Evolutionary conservation across 1,140 invertebrate species (phyloP).

Genomic region (Marisa cornuarietis): DNA sequence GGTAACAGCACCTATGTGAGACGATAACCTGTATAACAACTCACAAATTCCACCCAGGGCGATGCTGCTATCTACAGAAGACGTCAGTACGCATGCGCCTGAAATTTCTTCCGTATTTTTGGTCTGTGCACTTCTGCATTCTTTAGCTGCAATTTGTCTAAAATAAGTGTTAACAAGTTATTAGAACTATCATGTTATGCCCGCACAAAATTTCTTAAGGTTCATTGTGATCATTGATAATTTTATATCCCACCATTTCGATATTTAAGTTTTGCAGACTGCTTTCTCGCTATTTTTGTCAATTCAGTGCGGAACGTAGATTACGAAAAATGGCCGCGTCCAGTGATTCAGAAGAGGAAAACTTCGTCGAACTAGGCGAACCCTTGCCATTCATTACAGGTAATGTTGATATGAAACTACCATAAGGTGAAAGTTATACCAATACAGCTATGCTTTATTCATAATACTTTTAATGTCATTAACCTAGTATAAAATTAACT

Average conservation of each 20-base stretch:
- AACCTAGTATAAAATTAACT: too few species aligned
- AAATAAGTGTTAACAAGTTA: neutral
- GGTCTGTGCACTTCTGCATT: conserved; percentile 23
- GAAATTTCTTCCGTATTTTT: conserved; percentile 32
- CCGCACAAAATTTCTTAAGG: too few species aligned
- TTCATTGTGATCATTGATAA: too few species aligned
- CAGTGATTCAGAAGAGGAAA: conserved; percentile 70
- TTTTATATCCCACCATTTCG: too few species aligned
- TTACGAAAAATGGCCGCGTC: conserved; percentile 29
- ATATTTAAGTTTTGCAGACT: too few species aligned
- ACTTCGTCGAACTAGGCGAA: conserved; percentile 78
- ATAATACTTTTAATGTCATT: too few species aligned
- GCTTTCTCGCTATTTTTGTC: too few species aligned
- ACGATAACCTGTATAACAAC: conserved; percentile 18
- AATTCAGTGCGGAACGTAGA: too few species aligned
- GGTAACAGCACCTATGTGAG: conserved; percentile 2
- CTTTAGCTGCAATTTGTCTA: conserved; percentile 16
- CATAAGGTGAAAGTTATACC: too few species aligned
- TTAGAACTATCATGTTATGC: too few species aligned
- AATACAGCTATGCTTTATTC: too few species aligned
- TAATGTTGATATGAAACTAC: conserved; percentile 50
- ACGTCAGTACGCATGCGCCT: conserved; percentile 24
- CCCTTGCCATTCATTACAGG: conserved; percentile 82
- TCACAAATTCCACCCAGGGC: conserved; percentile 17
- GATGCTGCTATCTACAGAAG: conserved; percentile 19